Conservation (phyloP, 2,888 invertebrate genomes). For the Apeira syringaria region DNA sequence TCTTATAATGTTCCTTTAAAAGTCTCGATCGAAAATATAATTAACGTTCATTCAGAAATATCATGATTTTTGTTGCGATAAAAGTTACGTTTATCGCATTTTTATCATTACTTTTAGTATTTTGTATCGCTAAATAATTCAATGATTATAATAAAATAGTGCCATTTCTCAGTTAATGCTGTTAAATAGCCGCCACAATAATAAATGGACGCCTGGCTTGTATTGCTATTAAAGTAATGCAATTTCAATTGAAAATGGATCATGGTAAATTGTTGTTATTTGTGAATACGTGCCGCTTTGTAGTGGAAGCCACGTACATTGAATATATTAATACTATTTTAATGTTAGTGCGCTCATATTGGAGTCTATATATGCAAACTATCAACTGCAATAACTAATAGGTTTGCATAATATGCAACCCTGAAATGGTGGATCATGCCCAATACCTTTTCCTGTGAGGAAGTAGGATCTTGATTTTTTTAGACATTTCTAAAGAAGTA, state of each 20-base stretch:
- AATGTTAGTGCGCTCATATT: no score
- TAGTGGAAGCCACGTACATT: neutral
- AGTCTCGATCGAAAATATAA: slow-evolving; percentile 40
- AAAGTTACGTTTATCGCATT: slow-evolving; percentile 10
- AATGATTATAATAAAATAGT: no score
- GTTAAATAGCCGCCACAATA: slow-evolving; percentile 16
- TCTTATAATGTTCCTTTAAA: slow-evolving; percentile 42
- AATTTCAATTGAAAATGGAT: slow-evolving; percentile 17
- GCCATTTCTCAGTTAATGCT: slow-evolving; percentile 15
- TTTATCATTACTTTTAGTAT: slow-evolving; percentile 11
- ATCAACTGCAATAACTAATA: no score
- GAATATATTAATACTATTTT: neutral
- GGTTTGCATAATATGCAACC: no score
- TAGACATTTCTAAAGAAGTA: no score
- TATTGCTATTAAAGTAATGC: slow-evolving; percentile 10
- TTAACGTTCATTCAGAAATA: slow-evolving; percentile 29
- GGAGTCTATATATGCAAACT: no score
- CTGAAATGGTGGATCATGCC: no score
- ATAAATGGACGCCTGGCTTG: slow-evolving; percentile 8
- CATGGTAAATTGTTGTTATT: neutral
- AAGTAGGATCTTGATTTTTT: no score
- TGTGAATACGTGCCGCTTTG: neutral
- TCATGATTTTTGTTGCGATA: slow-evolving; percentile 25
- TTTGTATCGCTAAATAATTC: slow-evolving; percentile 15
- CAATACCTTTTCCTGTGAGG: no score